Percentiles rank a stretch among this genome's conserved stretches.
phyloP scores from a whole-genome alignment of 2,888 invertebrate genomes.

The Diarsia mendica region DNA sequence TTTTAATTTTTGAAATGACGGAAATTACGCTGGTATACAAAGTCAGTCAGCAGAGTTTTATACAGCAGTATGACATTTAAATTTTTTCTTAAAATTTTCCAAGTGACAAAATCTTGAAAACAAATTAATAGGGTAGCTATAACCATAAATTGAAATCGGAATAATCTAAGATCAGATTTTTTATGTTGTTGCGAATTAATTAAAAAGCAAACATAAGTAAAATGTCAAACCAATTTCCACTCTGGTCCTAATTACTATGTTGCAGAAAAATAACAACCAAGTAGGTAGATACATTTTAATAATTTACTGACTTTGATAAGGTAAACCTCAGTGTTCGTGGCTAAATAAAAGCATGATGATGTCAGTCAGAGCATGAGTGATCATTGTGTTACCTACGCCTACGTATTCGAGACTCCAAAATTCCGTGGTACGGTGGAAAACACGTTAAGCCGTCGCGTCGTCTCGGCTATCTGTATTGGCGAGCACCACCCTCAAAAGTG shows the following conservation, averaged over 20 bases:
- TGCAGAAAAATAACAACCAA: not conserved
- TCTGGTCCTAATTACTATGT: not conserved
- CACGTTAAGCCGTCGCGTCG: not conserved
- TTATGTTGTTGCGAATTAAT: slow-evolving; percentile 6
- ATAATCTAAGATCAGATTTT: not conserved
- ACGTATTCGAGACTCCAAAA: not conserved
- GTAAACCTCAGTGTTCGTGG: not conserved
- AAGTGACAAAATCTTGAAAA: not conserved
- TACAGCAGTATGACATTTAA: too few species aligned
- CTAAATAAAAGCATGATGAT: not conserved
- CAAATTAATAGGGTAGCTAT: too few species aligned
- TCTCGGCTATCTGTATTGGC: not conserved
- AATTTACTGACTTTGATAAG: not conserved
- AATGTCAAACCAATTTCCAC: slow-evolving; percentile 8
- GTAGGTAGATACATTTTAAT: too few species aligned
- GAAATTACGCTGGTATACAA: too few species aligned
- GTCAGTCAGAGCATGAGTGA: not conserved
- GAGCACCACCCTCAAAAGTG: not conserved
- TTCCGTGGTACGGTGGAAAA: not conserved
- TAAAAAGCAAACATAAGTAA: slow-evolving; percentile 3
- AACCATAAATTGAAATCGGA: not conserved
- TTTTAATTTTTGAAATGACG: too few species aligned
- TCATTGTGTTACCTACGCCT: not conserved
- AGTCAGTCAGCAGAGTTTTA: too few species aligned
- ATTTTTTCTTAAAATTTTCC: too few species aligned